Evolutionary conservation across 2,797 vertebrate species (phyloP).

Genomic region (Malurus splendens): DNA sequence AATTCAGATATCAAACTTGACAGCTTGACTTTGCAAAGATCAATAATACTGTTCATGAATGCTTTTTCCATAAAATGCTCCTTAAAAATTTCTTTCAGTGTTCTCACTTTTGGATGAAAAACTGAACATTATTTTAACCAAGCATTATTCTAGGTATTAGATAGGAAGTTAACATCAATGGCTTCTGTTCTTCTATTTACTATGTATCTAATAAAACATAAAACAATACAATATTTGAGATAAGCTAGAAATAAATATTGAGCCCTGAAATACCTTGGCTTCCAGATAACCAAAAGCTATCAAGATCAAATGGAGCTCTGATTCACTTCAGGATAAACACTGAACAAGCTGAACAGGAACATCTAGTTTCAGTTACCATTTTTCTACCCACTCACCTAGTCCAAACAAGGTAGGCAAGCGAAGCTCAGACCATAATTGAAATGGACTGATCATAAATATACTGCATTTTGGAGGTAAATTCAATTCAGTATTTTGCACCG

Average conservation of each 20-base stretch:
- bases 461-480: background rate
- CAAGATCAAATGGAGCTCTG: background rate
- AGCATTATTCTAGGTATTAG: background rate
- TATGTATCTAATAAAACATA: background rate
- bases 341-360: slow-evolving; percentile 12
- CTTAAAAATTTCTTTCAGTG: background rate
- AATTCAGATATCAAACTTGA: background rate
- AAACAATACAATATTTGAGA: background rate
- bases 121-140: background rate
- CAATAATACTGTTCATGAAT: background rate
- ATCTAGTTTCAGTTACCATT: background rate
- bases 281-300: background rate
- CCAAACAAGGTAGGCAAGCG: background rate
- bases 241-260: background rate
- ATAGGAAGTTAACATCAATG: background rate
- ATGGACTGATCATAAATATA: background rate
- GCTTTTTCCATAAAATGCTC: background rate
- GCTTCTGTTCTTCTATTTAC: background rate
- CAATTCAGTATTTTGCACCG: background rate
- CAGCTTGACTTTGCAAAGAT: background rate
- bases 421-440: background rate
- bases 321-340: background rate
- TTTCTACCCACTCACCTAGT: background rate
- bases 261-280: background rate
- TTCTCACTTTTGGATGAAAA: background rate